These are phyloP conservation scores for Hyles vespertilio DNA, from an alignment of 1,140 invertebrate species.

Conservation along the genomic window DNA sequence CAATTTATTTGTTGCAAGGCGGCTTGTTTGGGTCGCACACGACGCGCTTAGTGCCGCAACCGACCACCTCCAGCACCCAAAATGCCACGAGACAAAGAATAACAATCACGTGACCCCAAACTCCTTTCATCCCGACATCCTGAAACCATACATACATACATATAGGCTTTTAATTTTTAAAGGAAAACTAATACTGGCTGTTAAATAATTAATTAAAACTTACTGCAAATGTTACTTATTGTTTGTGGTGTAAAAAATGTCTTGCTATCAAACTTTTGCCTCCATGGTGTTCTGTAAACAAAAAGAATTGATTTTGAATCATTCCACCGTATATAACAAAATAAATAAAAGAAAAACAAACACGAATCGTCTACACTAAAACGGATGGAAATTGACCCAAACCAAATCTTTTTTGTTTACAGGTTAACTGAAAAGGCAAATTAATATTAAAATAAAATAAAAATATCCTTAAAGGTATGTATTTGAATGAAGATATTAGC, in stretches of 20 bases:
- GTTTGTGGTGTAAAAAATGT: conserved; percentile 11
- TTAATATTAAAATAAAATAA: neutral
- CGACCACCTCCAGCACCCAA: conserved; percentile 19
- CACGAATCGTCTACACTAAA: conserved; percentile 17
- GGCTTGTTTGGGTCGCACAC: conserved; percentile 29
- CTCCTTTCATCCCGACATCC: conserved; percentile 1
- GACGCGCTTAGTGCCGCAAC: conserved; percentile 27
- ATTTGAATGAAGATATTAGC: too few species aligned
- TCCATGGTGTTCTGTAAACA: conserved; percentile 37
- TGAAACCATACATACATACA: neutral
- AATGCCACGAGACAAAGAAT: conserved; percentile 6
- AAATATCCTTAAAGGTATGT: neutral
- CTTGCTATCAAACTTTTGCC: neutral
- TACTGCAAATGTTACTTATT: neutral
- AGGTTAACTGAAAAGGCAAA: neutral
- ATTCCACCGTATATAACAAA: conserved; percentile 40
- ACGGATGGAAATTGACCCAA: conserved; percentile 61
- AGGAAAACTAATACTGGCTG: neutral
- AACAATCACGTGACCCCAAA: conserved; percentile 15
- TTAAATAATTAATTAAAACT: too few species aligned
- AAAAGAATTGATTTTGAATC: conserved; percentile 54
- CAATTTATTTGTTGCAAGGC: conserved; percentile 26
- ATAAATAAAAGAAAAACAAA: conserved; percentile 18
- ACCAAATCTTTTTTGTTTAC: conserved; percentile 44
- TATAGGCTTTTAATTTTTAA: neutral